Evolutionary conservation across 2,888 invertebrate species (phyloP).

Genomic region (Alcis repandata): DNA sequence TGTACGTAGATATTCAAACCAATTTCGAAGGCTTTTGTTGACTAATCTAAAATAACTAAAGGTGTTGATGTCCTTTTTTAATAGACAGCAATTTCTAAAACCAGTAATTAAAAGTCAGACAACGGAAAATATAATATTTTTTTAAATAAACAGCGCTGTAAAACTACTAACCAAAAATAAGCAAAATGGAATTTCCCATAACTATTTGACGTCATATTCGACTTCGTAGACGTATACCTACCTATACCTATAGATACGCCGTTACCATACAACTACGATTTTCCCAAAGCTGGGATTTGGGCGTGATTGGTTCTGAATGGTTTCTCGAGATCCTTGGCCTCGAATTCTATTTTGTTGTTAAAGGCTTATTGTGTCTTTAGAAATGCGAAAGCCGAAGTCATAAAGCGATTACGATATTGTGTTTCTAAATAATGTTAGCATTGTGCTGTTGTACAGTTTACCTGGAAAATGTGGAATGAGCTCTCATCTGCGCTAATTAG

Average conservation of each 20-base stretch:
- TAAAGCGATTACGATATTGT: neutral
- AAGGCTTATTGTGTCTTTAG: slow-evolving; percentile 12
- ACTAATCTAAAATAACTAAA: too few species aligned
- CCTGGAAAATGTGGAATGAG: too few species aligned
- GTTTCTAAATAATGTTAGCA: neutral
- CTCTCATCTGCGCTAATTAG: too few species aligned
- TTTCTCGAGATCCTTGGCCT: slow-evolving; percentile 4
- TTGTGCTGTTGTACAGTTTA: too few species aligned
- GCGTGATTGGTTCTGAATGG: slow-evolving; percentile 25
- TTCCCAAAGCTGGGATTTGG: slow-evolving; percentile 12
- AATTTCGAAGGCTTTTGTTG: too few species aligned
- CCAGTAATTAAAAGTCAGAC: too few species aligned
- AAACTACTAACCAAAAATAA: too few species aligned
- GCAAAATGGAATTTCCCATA: neutral
- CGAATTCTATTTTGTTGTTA: slow-evolving; percentile 3
- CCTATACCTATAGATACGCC: neutral
- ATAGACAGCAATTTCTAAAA: too few species aligned
- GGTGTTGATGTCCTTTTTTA: too few species aligned
- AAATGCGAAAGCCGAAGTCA: slow-evolving; percentile 1
- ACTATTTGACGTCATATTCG: neutral
- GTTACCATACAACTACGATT: slow-evolving; percentile 11
- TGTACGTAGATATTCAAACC: too few species aligned
- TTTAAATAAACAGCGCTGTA: too few species aligned
- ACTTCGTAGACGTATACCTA: neutral
- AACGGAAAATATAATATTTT: too few species aligned